phyloP scores from a whole-genome alignment of 2,113 vertebrate genomes.

The Pluvianellus socialis region DNA sequence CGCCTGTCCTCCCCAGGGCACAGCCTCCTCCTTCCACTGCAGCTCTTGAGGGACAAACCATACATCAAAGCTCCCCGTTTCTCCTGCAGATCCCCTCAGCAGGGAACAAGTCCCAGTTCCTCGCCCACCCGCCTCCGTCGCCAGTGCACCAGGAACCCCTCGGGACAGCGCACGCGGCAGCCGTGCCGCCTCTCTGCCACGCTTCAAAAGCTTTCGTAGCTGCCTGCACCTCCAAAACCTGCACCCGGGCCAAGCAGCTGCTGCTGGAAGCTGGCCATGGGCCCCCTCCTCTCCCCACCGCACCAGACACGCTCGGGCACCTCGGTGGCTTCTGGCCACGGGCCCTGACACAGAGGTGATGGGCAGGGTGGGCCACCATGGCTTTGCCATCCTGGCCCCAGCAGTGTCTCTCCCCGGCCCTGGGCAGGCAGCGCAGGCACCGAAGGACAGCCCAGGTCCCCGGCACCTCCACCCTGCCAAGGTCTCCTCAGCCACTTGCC shows the following conservation, averaged over 20 bases:
- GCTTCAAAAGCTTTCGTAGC: background rate
- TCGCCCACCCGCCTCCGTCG: background rate
- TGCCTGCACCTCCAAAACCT: rapidly evolving
- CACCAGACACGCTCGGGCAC: background rate
- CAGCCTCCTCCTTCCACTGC: background rate
- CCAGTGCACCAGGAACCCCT: background rate
- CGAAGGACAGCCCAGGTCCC: background rate
- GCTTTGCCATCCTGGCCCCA: background rate
- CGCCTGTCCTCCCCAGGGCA: background rate
- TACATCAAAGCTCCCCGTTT: background rate
- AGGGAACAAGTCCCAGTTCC: background rate
- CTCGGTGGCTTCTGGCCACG: rapidly evolving
- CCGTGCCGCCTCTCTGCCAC: rapidly evolving
- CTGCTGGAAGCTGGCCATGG: rapidly evolving
- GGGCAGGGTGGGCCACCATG: background rate
- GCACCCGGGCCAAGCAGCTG: background rate
- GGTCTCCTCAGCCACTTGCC: background rate
- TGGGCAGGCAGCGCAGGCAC: background rate
- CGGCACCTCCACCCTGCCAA: too few relatives aligned
- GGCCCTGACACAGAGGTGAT: background rate
- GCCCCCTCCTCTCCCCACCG: background rate
- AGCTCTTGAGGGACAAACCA: background rate
- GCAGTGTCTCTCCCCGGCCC: background rate
- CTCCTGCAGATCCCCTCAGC: background rate
- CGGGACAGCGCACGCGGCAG: rapidly evolving